Evolutionary conservation across 1,140 invertebrate species (phyloP).

Genomic region (Neodiprion lecontei): DNA sequence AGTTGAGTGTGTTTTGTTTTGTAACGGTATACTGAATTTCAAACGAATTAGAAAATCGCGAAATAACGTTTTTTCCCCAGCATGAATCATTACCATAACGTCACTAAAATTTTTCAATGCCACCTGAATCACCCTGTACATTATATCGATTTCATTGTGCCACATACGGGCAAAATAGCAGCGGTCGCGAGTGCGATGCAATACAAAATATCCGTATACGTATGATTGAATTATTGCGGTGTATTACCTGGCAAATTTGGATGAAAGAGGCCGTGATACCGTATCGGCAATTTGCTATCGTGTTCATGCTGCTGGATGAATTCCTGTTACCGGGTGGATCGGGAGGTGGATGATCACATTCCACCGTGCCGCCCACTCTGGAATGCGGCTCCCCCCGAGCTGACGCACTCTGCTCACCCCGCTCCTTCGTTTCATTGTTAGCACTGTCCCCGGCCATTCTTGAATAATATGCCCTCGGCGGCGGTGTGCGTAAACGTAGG

Average conservation of each 20-base stretch:
- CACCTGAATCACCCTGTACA: too few species aligned
- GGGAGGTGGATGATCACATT: constrained; percentile 45
- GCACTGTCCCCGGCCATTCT: constrained; percentile 28
- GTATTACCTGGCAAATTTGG: neutral
- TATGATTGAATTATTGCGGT: too few species aligned
- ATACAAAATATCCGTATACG: too few species aligned
- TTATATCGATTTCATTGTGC: too few species aligned
- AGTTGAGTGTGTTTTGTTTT: too few species aligned
- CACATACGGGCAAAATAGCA: too few species aligned
- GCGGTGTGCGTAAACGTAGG: neutral
- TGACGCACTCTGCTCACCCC: constrained; percentile 43
- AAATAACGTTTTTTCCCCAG: too few species aligned
- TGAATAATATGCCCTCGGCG: constrained; percentile 24
- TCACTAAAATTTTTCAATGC: too few species aligned
- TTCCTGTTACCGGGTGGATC: constrained; percentile 51
- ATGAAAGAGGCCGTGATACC: neutral
- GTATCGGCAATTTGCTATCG: neutral
- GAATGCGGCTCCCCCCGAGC: constrained; percentile 53
- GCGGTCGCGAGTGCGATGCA: too few species aligned
- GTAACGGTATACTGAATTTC: too few species aligned
- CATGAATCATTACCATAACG: too few species aligned
- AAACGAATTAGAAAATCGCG: too few species aligned
- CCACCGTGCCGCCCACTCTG: constrained; percentile 61
- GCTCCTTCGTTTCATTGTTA: constrained; percentile 31
- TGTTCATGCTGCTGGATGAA: constrained; percentile 34